Percentiles rank a stretch among this genome's conserved stretches.
Evolutionary conservation across 2,113 vertebrate species (phyloP).

Genomic region (Opisthocomus hoazin): DNA sequence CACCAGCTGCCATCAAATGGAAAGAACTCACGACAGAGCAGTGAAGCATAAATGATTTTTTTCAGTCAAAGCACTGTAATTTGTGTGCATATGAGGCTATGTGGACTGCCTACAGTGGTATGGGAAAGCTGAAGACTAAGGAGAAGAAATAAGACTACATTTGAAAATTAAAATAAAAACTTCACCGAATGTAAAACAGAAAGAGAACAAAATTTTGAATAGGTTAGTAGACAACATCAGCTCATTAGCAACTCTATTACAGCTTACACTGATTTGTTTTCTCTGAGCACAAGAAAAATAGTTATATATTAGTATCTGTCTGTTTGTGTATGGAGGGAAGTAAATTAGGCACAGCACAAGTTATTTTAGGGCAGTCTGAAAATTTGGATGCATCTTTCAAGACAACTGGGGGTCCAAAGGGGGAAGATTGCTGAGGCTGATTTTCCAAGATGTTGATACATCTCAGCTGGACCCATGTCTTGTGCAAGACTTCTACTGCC

Average conservation of each 20-base stretch:
- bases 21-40: not conserved
- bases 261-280: constrained; percentile 56
- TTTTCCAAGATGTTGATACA: not conserved
- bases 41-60: not conserved
- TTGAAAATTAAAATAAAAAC: constrained; percentile 61
- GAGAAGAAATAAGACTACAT: not conserved
- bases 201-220: constrained; percentile 65
- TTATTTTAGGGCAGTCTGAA: constrained; percentile 41
- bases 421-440: not conserved
- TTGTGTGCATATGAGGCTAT: not conserved
- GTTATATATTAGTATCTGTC: constrained; percentile 24
- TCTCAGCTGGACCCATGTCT: not conserved
- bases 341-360: constrained; percentile 49
- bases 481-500: not conserved
- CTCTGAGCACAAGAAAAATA: not conserved
- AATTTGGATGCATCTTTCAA: constrained; percentile 22
- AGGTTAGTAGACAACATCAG: constrained; percentile 63
- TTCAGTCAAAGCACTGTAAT: not conserved
- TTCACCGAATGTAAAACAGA: constrained; percentile 52
- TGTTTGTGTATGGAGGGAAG: constrained; percentile 30
- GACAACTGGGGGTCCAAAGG: not conserved
- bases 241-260: constrained; percentile 70
- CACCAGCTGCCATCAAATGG: not conserved
- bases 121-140: not conserved
- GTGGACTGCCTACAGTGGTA: rapidly evolving